phyloP scores from a whole-genome alignment of 2,113 vertebrate species.

The Epinephelus lanceolatus region DNA sequence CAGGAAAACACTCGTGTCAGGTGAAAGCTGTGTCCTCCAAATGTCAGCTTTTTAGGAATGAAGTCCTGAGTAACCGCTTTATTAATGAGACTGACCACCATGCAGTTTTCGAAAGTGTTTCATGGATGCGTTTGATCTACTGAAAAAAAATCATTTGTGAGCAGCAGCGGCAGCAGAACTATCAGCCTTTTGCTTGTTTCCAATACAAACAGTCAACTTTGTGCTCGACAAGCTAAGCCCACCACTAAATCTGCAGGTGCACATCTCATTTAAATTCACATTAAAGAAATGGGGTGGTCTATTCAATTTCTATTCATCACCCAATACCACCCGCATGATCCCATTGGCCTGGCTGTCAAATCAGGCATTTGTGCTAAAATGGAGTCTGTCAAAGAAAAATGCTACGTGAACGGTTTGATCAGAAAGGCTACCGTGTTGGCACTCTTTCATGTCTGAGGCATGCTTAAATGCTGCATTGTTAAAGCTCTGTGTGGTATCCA shows the following conservation, averaged over 20 bases:
- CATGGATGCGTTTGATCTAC: conserved; percentile 38
- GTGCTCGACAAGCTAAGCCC: conserved; percentile 10
- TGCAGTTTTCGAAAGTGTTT: conserved; percentile 45
- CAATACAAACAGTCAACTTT: conserved; percentile 20
- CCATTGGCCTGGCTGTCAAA: conserved; percentile 50
- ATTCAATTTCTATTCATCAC: conserved; percentile 44
- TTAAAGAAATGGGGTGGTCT: conserved; percentile 32
- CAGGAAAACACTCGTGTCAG: conserved; percentile 55
- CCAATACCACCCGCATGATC: conserved; percentile 26
- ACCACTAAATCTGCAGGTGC: conserved; percentile 8
- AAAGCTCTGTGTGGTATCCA: conserved; percentile 33
- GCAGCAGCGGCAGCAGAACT: neutral
- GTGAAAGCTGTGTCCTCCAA: conserved; percentile 49
- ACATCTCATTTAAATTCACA: conserved; percentile 1
- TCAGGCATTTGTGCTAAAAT: conserved; percentile 47
- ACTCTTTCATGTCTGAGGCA: conserved; percentile 41
- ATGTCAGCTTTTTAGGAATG: conserved; percentile 52
- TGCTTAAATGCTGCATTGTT: conserved; percentile 40
- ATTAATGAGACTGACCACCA: conserved; percentile 44
- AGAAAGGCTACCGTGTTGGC: neutral
- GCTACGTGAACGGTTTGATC: conserved; percentile 49
- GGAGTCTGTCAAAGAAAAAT: conserved; percentile 46
- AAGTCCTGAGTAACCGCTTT: conserved; percentile 44
- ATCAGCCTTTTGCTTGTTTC: conserved; percentile 15
- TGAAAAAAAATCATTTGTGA: conserved; percentile 25